phyloP scores from a whole-genome alignment of 2,797 vertebrate species.

The Semotilus atromaculatus region DNA sequence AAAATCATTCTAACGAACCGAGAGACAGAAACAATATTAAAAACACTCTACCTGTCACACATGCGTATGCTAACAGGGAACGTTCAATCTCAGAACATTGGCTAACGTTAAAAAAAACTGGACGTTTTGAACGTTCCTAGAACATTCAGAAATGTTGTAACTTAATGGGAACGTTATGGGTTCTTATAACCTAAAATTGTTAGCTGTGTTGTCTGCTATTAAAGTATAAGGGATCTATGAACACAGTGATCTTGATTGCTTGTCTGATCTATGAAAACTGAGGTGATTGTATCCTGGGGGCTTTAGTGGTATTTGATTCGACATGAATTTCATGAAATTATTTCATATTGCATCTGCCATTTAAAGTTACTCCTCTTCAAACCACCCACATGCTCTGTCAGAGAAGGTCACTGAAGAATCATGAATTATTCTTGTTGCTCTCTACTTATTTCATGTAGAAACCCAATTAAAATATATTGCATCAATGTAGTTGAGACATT shows the following conservation, averaged over 20 bases:
- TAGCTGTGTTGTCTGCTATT: too few relatives aligned
- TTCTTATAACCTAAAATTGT: too few relatives aligned
- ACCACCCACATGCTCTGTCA: constrained; percentile 15
- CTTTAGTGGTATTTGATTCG: not conserved
- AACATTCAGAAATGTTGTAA: too few relatives aligned
- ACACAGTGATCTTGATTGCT: not conserved
- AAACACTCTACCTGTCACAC: too few relatives aligned
- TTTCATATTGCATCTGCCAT: constrained; percentile 1
- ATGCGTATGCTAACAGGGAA: too few relatives aligned
- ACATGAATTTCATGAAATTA: not conserved
- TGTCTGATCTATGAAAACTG: not conserved
- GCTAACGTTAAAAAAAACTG: too few relatives aligned
- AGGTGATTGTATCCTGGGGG: not conserved
- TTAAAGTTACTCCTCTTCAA: constrained; percentile 4
- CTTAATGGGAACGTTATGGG: too few relatives aligned
- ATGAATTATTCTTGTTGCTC: not conserved
- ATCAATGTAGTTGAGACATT: not conserved
- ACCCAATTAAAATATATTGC: not conserved
- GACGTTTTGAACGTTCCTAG: too few relatives aligned
- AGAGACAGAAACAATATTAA: too few relatives aligned
- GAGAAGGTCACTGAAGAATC: not conserved
- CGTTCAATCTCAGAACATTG: too few relatives aligned
- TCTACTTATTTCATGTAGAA: not conserved
- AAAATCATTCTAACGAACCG: too few relatives aligned
- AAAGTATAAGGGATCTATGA: too few relatives aligned